Base-by-base conservation (phyloP, 2,113 vertebrate genomes). In the Marmota flaviventris region DNA sequence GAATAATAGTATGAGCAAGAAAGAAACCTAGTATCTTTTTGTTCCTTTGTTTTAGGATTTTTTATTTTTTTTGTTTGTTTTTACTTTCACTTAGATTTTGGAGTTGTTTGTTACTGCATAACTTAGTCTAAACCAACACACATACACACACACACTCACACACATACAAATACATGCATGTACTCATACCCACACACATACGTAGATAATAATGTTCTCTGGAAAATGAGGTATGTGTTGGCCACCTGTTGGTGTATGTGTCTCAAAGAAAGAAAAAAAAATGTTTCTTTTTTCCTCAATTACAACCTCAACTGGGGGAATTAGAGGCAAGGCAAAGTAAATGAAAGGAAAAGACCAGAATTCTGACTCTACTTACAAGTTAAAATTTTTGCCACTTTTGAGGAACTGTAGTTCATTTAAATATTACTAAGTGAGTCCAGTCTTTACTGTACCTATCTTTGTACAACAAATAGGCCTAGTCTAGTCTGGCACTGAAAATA, bases 41-140 rank as follows among this genome's bases (percentile, higher is more conserved):
- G 12, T 67, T 67, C 27, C 67, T 88, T 89, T 82, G 10, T n/a
- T 42, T 79, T 77, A 51, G 45, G 9, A n/a, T 65, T 67, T 81
- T 53, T 42, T 5, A 25, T 42, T 61, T 42, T 84, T 84, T 37
- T 20, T 39, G 37, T 81, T 56, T 77, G 14, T 51, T 53, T 78
- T 58, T 56, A 39, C 27, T 82, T n/a, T 83, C 32, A 85, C 22
- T 77, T 63, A 79, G 8, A 92, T 75, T 83, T 92, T 78, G 92
- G 34, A 9, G 13, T 82, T 91, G 42, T 39, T 97, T 81, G 22
- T 84, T 56, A 92, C 63, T 94, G 48, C 4, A 42, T 92, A 84
- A 84, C 27, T 89, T 92, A 94, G 58, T 5, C 84, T 75, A 75
- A 87, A 29, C 56, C 24, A 48, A 51, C 32, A 73, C 1, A 73